A percentile compares a stretch with the other conserved stretches of the same genome.
These are phyloP conservation scores for Naja naja DNA, from an alignment of 2,113 vertebrate genomes.

Conservation along the genomic window DNA sequence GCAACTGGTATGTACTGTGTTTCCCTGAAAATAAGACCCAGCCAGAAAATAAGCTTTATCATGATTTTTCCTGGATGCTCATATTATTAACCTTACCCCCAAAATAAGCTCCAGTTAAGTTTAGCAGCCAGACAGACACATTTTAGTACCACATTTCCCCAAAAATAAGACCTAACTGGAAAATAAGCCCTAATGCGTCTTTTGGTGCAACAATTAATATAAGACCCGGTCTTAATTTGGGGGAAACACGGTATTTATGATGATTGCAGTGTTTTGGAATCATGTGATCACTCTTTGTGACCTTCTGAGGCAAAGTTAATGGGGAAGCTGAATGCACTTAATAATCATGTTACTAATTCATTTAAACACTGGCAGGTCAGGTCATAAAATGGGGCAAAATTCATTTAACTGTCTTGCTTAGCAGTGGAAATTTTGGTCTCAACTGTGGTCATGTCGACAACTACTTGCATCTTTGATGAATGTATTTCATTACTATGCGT, in stretches of 20 bases:
- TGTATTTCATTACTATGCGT: neutral
- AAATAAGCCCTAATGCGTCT: too few species aligned
- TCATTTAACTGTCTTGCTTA: neutral
- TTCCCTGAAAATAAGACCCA: too few species aligned
- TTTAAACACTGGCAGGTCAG: neutral
- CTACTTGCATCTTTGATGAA: neutral
- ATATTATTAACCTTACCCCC: too few species aligned
- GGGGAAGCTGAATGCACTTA: neutral
- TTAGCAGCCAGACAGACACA: too few species aligned
- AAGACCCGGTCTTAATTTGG: too few species aligned
- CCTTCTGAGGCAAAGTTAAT: neutral
- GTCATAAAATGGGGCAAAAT: neutral
- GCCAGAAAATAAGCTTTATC: too few species aligned
- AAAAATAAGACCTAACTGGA: too few species aligned
- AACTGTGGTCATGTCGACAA: neutral
- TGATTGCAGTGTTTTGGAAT: neutral
- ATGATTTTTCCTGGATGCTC: too few species aligned
- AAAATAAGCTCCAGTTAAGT: too few species aligned
- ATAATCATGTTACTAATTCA: neutral
- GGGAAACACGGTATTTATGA: neutral
- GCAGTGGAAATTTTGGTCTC: neutral
- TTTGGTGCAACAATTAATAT: too few species aligned
- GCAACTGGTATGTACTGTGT: neutral
- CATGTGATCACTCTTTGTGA: neutral
- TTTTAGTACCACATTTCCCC: too few species aligned